Base-by-base conservation (phyloP, 2,797 vertebrate genomes). In the Alectoris magna region DNA sequence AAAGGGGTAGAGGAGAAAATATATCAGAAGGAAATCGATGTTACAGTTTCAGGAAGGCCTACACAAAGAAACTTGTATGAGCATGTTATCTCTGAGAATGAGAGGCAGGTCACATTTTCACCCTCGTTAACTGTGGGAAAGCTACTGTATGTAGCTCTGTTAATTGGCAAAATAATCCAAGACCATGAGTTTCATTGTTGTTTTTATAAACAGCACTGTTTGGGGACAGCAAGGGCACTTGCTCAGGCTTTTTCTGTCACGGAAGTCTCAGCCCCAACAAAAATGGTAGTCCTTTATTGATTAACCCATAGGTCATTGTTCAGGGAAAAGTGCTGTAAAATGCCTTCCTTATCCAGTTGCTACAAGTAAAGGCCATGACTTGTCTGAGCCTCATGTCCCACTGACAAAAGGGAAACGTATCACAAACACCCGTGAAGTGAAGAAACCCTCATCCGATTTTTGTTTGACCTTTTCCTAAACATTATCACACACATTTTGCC, bases 401-500 rank as follows among this genome's bases (percentile, higher is more conserved):
- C 24, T 62, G 89, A 76, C 81, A 49, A 22, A n/a, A 87, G 56
- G 75, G 43, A 79, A 91, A 90, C 19, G 2, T 84, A 62, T 68
- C 85, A 41, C 77, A 74, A 78, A 74, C 68, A 76, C 58, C 92
- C 73, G 58, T 34, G 92, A 76, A 55, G 87, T 90, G 73, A 68
- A 90, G 74, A 55, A 88, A 76, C 71, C 58, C 58, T 93, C 71
- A 80, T 80, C 88, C 94, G 72, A 90, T 96, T 92, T 95, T 88
- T 86, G 82, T 79, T 85, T 95, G 91, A 92, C 92, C 91, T 95
- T 92, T 95, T 90, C 87, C 58, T 72, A 66, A 74, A 82, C 55
- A 74, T 92, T 91, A 69, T 64, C 85, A 87, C 85, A 88, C 36
- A 77, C n/a, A 51, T 90, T 96, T 95, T 84, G 93, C 41, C 62